These are phyloP conservation scores for Netelia melanura DNA, from an alignment of 2,888 invertebrate species.

Conservation along the genomic window DNA sequence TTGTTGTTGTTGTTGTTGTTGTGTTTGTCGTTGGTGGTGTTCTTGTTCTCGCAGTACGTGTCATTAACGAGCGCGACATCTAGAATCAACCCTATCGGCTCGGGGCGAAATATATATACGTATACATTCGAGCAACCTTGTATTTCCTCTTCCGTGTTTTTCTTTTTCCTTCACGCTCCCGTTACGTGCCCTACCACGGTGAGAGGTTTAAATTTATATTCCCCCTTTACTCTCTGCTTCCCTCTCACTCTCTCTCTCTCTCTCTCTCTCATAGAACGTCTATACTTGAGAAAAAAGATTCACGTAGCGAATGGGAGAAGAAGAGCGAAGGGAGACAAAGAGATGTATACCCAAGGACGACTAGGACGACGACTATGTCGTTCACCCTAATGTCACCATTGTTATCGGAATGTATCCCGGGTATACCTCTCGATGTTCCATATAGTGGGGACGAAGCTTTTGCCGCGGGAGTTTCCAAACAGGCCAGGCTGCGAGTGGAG, in stretches of 20 bases:
- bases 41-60: slow-evolving; percentile 43
- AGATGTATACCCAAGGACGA: slow-evolving; percentile 10
- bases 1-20: no score
- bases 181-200: slow-evolving; percentile 21
- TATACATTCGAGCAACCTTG: slow-evolving; percentile 15
- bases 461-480: no score
- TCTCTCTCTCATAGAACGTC: no score
- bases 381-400: slow-evolving; percentile 59
- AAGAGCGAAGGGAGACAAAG: background rate
- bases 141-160: background rate
- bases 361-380: slow-evolving; percentile 11
- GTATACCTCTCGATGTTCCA: slow-evolving; percentile 14
- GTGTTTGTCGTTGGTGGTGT: background rate
- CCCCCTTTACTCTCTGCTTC: no score
- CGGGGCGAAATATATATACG: slow-evolving; percentile 46
- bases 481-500: no score
- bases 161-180: slow-evolving; percentile 36
- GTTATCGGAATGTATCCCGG: slow-evolving; percentile 67
- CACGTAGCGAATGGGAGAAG: slow-evolving; percentile 2
- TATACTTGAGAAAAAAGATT: slow-evolving; percentile 22
- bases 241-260: no score
- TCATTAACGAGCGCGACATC: slow-evolving; percentile 67
- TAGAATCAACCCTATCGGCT: slow-evolving; percentile 59
- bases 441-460: no score
- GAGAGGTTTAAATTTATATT: slow-evolving; percentile 39